These are phyloP conservation scores for Autographa pulchrina DNA, from an alignment of 2,888 invertebrate species.

Conservation along the genomic window DNA sequence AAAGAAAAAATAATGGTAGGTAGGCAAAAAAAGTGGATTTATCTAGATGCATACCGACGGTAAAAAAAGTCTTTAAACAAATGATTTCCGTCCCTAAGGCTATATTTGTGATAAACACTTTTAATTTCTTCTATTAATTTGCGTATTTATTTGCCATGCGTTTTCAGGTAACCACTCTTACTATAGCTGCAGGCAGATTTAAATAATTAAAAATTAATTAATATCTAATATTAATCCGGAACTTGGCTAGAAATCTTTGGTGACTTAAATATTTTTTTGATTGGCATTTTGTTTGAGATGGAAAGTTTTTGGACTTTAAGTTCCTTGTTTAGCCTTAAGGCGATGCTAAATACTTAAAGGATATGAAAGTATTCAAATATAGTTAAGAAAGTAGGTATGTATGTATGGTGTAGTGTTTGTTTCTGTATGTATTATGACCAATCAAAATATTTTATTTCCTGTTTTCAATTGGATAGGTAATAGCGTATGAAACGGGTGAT, in stretches of 20 bases:
- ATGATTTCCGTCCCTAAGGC: background rate
- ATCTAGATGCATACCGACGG: too few species aligned
- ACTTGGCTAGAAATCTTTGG: background rate
- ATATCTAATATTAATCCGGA: background rate
- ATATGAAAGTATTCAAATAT: slow-evolving; percentile 11
- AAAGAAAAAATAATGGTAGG: too few species aligned
- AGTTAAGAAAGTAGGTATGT: slow-evolving; percentile 12
- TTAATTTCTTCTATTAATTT: background rate
- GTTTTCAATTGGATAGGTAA: slow-evolving; percentile 25
- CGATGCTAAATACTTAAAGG: slow-evolving; percentile 12
- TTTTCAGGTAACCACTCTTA: background rate
- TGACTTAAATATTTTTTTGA: background rate
- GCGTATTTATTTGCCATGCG: background rate
- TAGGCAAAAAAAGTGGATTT: too few species aligned
- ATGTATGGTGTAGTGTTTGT: slow-evolving; percentile 12
- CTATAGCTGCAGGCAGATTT: background rate
- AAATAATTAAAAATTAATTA: background rate
- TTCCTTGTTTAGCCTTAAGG: slow-evolving; percentile 26
- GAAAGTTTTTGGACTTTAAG: background rate
- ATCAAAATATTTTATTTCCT: slow-evolving; percentile 27
- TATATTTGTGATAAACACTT: background rate
- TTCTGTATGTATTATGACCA: slow-evolving; percentile 11
- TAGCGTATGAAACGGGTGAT: slow-evolving; percentile 3
- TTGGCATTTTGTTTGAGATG: background rate
- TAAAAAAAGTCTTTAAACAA: background rate